Evolutionary conservation across 1,140 invertebrate genomes (phyloP), one percentile per base, ranked within the genome.

Genomic region (Zophobas morio): DNA sequence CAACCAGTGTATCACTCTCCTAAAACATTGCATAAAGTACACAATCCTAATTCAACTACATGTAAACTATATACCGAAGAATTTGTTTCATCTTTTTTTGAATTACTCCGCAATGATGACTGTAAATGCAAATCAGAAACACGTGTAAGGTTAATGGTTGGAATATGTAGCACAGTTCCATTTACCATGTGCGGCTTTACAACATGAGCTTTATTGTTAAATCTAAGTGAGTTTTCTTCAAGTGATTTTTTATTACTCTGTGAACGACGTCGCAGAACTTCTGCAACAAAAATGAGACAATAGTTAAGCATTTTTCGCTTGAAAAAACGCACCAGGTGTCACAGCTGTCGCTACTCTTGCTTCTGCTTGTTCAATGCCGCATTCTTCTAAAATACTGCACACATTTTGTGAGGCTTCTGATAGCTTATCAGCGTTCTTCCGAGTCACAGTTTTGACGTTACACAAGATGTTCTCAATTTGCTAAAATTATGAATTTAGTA

Each of bases 101-200:
- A 54, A 54, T 54, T 54, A 33, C 32, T 54, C 4, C 35, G 32
- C 6, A 5, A 34, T 33, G 3, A 4, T 46, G 8, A 46, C 8
- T 8, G 3, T 8, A 8, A 4, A 4, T 46, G 42, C 3, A 8
- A 46, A 4, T 46, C 42, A 3, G 42, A 46, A 46, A 54, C 3
- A 34, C 53, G 53, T 0, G 53, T 54, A 1, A 54, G 32, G 35
- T 54, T 54, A 34, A 54, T 54, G n/a, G 53, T 54, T 8, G 53
- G 53, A 32, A 54, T 54, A 32, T 54, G 35, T 54, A 54, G 32
- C 6, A 54, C 35, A 34, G 33, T 20, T 54, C 53, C 53, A 54
- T 54, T 54, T 54, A 54, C 53, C 53, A 54, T 54, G 35, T 54
- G 53, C 5, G 53, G 53, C 20, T 54, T 54, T 1, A 54, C 53